Base-by-base conservation (phyloP, 2,888 invertebrate genomes). In the Sarcophaga caerulescens region DNA sequence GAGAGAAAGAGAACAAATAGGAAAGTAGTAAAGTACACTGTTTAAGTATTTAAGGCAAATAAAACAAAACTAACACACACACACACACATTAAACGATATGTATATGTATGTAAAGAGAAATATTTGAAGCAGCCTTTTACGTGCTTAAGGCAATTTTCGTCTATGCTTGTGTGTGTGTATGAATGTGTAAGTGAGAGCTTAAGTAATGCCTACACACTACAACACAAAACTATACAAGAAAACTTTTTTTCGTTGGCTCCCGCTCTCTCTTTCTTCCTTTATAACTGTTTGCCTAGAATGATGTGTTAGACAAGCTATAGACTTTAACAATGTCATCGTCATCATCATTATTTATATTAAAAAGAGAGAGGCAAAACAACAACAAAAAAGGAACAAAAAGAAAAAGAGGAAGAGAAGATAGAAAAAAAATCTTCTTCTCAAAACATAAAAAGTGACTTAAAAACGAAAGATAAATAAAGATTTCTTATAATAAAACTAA, bases 251-350 rank as follows among this genome's bases (percentile, higher is more conserved):
- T 47, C 14, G 5, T 47, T 14, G 1, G 11, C 17, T 47, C 14
- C 1, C 47, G 2, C 4, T 52, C 35, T 35, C 8, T 35, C 35
- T 35, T 8, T 1, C 10, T 35, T 35, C 35, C 35, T 35, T 35
- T 35, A 35, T 35, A 8, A 35, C 8, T 35, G 12, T 52, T 52
- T 14, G 12, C 76, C 12, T 65, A 59, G n/a, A 60, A 77, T 82
- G 76, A 77, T 77, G 82, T 82, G 77, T 82, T 71, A 82, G 82
- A 73, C 71, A 77, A 60, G 71, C 47, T 47, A 73, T 66, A 66
- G 76, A 77, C 77, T 66, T 73, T 76, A 76, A 65, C 57, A 52
- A 52, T 52, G 52, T 14, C 52, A 52, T 14, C 52, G 52, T 52
- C 52, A 52, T 52, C 52, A 69, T 19, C 63, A 75, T 65, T 52